Conservation (phyloP, 2,797 vertebrate species). For the Delichon dasypus region DNA sequence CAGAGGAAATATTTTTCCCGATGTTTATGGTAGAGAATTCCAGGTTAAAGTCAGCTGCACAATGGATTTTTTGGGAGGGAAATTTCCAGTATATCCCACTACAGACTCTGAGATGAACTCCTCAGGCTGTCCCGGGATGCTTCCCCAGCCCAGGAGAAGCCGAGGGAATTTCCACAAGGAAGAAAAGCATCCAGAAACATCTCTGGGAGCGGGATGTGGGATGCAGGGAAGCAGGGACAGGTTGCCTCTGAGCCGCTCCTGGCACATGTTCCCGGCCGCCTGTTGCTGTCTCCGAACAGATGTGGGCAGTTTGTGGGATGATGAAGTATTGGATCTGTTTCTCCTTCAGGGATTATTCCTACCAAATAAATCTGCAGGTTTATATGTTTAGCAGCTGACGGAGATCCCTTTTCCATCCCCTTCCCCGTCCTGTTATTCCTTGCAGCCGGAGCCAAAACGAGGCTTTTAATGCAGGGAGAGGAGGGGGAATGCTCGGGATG, state of each 20-base stretch:
- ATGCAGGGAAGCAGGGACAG: constrained; percentile 10
- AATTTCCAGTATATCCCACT: neutral
- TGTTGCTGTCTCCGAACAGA: constrained; percentile 58
- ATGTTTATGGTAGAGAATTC: neutral
- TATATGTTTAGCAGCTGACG: constrained; percentile 68
- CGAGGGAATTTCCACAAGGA: neutral
- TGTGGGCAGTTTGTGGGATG: constrained; percentile 61
- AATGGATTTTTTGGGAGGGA: fast-evolving
- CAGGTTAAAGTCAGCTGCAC: neutral
- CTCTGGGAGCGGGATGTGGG: neutral
- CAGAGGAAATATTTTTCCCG: neutral
- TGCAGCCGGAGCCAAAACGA: constrained; percentile 47
- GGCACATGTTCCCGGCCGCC: constrained; percentile 20
- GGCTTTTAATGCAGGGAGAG: constrained; percentile 5
- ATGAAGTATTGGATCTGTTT: constrained; percentile 66
- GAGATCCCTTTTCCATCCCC: constrained; percentile 43
- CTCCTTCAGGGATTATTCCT: constrained; percentile 60
- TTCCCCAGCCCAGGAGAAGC: neutral
- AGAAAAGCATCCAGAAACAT: neutral
- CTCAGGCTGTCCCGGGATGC: fast-evolving
- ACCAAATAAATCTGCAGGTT: constrained; percentile 67
- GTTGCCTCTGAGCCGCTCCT: constrained; percentile 8
- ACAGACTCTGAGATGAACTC: fast-evolving
- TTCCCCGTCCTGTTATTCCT: neutral
- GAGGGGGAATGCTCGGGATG: neutral